Conservation (phyloP, 2,888 invertebrate genomes). For the Cephalotes varians region DNA sequence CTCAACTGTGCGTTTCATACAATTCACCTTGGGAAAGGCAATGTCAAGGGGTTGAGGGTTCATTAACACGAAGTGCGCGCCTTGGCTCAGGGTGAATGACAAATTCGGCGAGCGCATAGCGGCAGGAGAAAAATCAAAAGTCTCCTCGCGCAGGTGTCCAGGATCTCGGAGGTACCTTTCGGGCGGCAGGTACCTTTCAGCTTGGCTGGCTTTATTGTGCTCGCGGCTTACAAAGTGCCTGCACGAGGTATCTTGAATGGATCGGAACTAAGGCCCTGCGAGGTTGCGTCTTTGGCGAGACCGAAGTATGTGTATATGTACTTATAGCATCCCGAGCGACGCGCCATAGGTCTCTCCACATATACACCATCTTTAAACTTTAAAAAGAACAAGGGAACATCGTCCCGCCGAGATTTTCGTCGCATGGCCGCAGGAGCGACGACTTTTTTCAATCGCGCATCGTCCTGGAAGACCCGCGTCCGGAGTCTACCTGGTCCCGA, state of each 20-base stretch:
- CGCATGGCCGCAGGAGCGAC: slow-evolving; percentile 50
- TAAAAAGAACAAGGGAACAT: slow-evolving; percentile 73
- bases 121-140: slow-evolving; percentile 83
- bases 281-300: slow-evolving; percentile 79
- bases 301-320: slow-evolving; percentile 47
- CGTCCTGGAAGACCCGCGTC: slow-evolving; percentile 30
- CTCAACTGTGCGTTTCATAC: slow-evolving; percentile 19
- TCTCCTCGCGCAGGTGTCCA: slow-evolving; percentile 82
- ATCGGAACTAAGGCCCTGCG: slow-evolving; percentile 71
- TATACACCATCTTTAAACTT: slow-evolving; percentile 70
- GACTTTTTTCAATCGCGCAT: slow-evolving; percentile 56
- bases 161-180: slow-evolving; percentile 74
- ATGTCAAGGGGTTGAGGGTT: slow-evolving; percentile 49
- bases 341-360: slow-evolving; percentile 52
- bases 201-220: slow-evolving; percentile 77
- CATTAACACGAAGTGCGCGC: slow-evolving; percentile 42
- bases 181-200: slow-evolving; percentile 81
- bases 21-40: slow-evolving; percentile 24
- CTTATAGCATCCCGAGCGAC: slow-evolving; percentile 54
- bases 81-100: slow-evolving; percentile 63
- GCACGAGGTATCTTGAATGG: slow-evolving; percentile 77
- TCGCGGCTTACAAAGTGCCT: slow-evolving; percentile 78
- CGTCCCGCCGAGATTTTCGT: slow-evolving; percentile 64
- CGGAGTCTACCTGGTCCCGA: slow-evolving; percentile 36
- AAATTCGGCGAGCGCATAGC: slow-evolving; percentile 73